Evolutionary conservation across 2,113 vertebrate species (phyloP), one percentile per base, ranked within the genome.

Genomic region (Xyrauchen texanus): DNA sequence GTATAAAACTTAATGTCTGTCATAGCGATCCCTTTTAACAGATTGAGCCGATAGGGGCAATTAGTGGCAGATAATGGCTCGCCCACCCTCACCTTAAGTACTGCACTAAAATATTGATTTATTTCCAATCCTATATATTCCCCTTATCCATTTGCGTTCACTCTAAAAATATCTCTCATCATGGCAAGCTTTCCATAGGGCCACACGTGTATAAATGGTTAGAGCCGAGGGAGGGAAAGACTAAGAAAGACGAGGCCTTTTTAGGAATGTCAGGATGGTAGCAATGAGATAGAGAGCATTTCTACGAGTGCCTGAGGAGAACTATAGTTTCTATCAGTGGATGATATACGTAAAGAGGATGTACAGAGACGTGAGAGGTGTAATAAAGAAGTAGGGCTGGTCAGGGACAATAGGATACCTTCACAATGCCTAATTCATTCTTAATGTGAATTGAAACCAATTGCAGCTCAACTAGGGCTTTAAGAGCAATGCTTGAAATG

Each of bases 31-130:
- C 70, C 55, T 78, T 78, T 87, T 83, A 77, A 85, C 83, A 83
- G 80, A 90, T 81, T 80, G 83, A 73, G 79, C 88, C 88, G 86
- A 86, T 86, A 89, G 89, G 87, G 89, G 84, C 89, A 92, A 89
- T 92, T 90, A 93, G 87, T 82, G 83, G 73, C 63, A 86, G 85
- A 86, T 89, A 90, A 89, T 88, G 77, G 76, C 77, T 57, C 69
- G 76, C 82, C 53, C 81, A 11, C 63, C 68, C 12, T 81, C 77
- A 84, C 76, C 81, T 80, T 81, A 77, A 67, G 81, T 78, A 64
- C 46, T 86, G 77, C 83, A 86, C 77, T 86, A 75, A 89, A 91
- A 86, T 90, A 91, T 89, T 85, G 83, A 90, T 90, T 89, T 85
- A 85, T 88, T 90, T 88, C 71, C 12, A 62, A 44, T 13, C 81